Evolutionary conservation across 2,888 invertebrate species (phyloP).

Genomic region (Epirrhoe alternata): DNA sequence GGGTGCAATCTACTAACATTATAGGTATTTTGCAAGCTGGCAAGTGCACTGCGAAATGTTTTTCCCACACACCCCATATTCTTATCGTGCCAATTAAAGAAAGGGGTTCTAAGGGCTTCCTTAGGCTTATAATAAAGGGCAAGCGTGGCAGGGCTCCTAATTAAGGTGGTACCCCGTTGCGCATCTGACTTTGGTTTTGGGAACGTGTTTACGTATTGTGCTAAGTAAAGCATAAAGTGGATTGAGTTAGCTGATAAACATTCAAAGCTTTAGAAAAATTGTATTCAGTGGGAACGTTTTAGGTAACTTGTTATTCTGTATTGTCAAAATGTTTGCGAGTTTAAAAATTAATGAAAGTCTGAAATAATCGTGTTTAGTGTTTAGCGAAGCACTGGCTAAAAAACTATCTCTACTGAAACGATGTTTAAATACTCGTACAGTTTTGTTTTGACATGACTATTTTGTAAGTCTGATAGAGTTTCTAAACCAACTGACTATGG

Average conservation of each 20-base stretch:
- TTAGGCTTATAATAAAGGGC: constrained; percentile 71
- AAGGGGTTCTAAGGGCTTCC: constrained; percentile 67
- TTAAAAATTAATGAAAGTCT: neutral
- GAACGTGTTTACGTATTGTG: constrained; percentile 27
- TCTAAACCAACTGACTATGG: no score
- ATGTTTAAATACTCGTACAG: no score
- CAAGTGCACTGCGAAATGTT: constrained; percentile 63
- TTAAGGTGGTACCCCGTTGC: constrained; percentile 74
- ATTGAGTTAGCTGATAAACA: constrained; percentile 26
- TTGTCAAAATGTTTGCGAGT: neutral
- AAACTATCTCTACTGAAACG: no score
- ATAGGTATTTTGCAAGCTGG: constrained; percentile 46
- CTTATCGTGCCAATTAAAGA: constrained; percentile 82
- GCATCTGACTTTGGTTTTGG: constrained; percentile 44
- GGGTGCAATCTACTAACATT: neutral
- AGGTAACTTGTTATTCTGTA: neutral
- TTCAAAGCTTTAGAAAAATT: neutral
- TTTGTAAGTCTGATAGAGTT: no score
- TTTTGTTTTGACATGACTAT: no score
- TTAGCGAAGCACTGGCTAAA: no score
- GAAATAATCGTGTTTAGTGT: no score
- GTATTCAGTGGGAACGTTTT: neutral
- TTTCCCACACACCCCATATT: constrained; percentile 79
- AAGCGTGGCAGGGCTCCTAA: constrained; percentile 81
- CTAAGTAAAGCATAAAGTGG: constrained; percentile 23